phyloP scores from a whole-genome alignment of 2,797 vertebrate species.

The Gymnothorax reevesii region DNA sequence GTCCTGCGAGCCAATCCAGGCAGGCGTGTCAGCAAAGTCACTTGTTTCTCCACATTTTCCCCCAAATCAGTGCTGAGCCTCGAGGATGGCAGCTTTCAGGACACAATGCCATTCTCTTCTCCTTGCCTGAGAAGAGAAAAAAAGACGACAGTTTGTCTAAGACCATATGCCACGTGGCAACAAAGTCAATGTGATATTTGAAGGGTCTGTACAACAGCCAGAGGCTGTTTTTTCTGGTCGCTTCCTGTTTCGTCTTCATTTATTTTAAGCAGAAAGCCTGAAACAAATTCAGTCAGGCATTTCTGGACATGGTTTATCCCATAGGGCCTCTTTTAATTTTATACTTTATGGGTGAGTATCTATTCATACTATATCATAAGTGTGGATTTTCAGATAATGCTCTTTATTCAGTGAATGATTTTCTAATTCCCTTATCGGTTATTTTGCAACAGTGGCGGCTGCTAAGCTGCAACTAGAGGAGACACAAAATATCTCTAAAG shows the following conservation, averaged over 20 bases:
- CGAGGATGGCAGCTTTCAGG: conserved; percentile 71
- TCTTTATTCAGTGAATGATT: no score
- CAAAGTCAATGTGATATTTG: conserved; percentile 73
- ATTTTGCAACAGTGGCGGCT: no score
- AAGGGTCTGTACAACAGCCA: conserved; percentile 66
- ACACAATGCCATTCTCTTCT: conserved; percentile 64
- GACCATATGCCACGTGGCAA: conserved; percentile 80
- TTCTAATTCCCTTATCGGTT: no score
- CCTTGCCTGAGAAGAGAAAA: conserved; percentile 63
- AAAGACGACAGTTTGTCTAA: conserved; percentile 79
- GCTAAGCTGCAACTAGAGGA: no score
- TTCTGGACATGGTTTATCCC: neutral
- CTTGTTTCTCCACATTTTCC: conserved; percentile 70
- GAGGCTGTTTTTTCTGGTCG: conserved; percentile 64
- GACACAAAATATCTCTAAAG: no score
- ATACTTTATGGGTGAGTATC: no score
- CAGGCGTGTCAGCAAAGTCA: conserved; percentile 21
- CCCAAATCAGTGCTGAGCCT: conserved; percentile 72
- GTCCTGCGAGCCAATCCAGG: neutral
- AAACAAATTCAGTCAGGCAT: conserved; percentile 41
- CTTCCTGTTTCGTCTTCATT: conserved; percentile 62
- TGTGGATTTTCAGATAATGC: no score
- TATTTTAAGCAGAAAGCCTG: conserved; percentile 64
- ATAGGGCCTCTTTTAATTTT: conserved; percentile 51
- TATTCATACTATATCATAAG: no score